Evolutionary conservation across 2,797 vertebrate genomes (phyloP).

Genomic region (Takifugu ocellatus): DNA sequence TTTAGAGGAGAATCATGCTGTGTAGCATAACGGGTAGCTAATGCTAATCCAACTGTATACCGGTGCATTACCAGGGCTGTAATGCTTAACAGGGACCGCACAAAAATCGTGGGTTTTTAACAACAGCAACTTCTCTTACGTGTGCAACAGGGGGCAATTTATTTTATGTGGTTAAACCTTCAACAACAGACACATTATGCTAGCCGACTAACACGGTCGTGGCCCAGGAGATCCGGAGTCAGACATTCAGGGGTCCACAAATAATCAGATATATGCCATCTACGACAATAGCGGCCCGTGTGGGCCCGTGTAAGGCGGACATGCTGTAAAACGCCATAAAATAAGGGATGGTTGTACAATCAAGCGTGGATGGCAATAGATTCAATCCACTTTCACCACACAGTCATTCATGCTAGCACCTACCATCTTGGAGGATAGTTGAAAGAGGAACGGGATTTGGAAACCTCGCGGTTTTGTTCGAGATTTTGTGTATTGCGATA

Average conservation of each 20-base stretch:
- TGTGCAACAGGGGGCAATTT: rapidly evolving
- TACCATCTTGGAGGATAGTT: conserved; percentile 77
- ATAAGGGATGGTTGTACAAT: not conserved
- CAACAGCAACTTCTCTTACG: rapidly evolving
- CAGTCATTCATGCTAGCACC: conserved; percentile 40
- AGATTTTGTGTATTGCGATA: conserved; percentile 46
- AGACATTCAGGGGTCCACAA: not conserved
- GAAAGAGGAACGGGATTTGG: conserved; percentile 69
- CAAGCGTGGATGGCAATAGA: conserved; percentile 62
- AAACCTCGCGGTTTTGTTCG: conserved; percentile 74
- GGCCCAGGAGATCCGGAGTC: not conserved
- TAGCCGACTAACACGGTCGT: not conserved
- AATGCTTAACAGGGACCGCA: no score
- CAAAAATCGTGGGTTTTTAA: not conserved
- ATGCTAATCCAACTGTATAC: conserved; percentile 14
- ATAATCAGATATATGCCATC: not conserved
- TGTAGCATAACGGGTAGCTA: conserved; percentile 13
- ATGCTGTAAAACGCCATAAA: rapidly evolving
- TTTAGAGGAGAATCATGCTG: conserved; percentile 10
- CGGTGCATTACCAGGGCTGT: not conserved
- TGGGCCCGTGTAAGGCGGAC: rapidly evolving
- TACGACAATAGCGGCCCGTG: not conserved
- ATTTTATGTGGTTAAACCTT: not conserved
- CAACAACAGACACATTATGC: no score
- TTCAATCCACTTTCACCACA: conserved; percentile 14